A percentile compares a stretch with the other conserved stretches of the same genome.
Conservation (phyloP, 2,113 vertebrate genomes). For the Perca schrenkii region DNA sequence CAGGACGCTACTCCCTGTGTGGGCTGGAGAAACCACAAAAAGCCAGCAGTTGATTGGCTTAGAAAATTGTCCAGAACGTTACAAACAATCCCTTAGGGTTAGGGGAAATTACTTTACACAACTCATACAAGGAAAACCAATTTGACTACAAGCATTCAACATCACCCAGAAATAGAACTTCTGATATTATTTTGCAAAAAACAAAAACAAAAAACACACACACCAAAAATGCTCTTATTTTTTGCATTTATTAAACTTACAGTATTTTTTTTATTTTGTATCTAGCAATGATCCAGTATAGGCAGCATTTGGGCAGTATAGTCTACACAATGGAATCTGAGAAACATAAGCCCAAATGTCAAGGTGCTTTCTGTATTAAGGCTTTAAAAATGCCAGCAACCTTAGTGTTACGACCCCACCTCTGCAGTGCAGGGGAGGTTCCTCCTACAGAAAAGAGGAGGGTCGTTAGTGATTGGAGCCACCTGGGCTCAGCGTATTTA, state of each 20-base stretch:
- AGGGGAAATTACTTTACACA: background rate
- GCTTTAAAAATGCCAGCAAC: no score
- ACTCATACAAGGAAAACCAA: background rate
- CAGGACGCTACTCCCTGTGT: background rate
- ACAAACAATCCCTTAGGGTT: no score
- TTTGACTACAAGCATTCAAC: background rate
- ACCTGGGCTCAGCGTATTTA: no score
- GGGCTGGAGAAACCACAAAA: background rate
- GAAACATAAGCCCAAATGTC: background rate
- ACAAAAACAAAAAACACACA: no score
- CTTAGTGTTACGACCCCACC: no score
- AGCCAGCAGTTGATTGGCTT: constrained; percentile 6
- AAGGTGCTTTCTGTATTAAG: background rate
- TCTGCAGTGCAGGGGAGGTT: no score
- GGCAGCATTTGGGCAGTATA: background rate
- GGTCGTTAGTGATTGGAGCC: no score
- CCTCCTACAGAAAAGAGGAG: no score
- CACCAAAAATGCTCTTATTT: background rate
- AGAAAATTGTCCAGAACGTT: background rate
- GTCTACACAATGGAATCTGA: background rate
- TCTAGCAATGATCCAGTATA: background rate
- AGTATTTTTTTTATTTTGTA: background rate
- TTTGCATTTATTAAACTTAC: background rate
- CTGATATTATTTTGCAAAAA: background rate
- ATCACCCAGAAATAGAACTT: background rate